Evolutionary conservation across 2,113 vertebrate species (phyloP).

Genomic region (Tursiops truncatus): DNA sequence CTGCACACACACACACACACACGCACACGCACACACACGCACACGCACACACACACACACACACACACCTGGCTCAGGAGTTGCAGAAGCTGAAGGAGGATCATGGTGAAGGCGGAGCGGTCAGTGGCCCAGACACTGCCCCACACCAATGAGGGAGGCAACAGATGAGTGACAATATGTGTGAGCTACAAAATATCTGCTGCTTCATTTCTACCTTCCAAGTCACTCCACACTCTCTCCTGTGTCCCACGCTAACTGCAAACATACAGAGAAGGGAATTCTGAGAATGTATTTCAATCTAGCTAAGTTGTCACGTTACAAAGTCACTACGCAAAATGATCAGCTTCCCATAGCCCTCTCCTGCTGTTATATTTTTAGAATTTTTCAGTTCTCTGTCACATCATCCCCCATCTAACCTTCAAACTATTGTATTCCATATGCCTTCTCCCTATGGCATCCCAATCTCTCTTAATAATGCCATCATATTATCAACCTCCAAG

Average conservation of each 20-base stretch:
- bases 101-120: not conserved
- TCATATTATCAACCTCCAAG: not conserved
- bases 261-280: not conserved
- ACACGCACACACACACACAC: not conserved
- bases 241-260: not conserved
- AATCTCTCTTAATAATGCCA: not conserved
- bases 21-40: no score
- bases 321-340: not conserved
- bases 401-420: not conserved
- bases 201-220: not conserved
- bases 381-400: not conserved
- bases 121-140: not conserved
- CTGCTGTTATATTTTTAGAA: not conserved
- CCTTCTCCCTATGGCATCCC: not conserved
- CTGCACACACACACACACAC: not conserved
- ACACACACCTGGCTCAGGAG: no score
- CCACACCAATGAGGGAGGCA: not conserved
- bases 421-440: not conserved
- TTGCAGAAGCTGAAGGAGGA: not conserved
- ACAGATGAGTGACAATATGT: not conserved
- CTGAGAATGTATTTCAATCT: not conserved
- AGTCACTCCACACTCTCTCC: not conserved
- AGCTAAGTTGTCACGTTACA: not conserved
- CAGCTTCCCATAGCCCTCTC: not conserved
- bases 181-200: not conserved